phyloP scores from a whole-genome alignment of 2,797 vertebrate genomes.

The Gallinago stenura region DNA sequence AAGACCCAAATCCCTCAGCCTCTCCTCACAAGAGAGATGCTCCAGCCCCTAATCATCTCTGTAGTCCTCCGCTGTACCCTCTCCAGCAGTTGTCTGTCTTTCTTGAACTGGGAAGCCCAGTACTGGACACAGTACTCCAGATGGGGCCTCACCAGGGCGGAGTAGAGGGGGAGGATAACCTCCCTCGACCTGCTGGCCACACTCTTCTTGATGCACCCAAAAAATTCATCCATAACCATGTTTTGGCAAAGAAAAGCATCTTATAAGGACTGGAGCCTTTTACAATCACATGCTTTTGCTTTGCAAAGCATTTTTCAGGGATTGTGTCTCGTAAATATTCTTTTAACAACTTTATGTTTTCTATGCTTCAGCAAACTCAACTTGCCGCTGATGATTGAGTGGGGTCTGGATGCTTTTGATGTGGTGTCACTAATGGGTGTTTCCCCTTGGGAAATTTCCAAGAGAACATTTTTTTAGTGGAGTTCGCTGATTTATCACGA shows the following conservation, averaged over 20 bases:
- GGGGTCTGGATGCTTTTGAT: background rate
- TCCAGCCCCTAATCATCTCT: too few relatives aligned
- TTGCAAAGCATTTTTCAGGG: constrained; percentile 6
- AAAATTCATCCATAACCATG: rapidly evolving
- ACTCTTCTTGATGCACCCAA: too few relatives aligned
- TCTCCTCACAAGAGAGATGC: too few relatives aligned
- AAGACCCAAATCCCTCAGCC: too few relatives aligned
- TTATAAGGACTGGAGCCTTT: background rate
- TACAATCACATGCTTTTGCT: background rate
- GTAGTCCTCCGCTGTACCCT: too few relatives aligned
- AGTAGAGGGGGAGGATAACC: too few relatives aligned
- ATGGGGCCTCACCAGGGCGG: too few relatives aligned
- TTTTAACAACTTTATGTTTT: background rate
- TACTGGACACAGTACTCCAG: too few relatives aligned
- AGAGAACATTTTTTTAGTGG: background rate
- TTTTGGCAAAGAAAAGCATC: background rate
- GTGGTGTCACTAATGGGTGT: background rate
- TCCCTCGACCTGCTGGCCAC: too few relatives aligned
- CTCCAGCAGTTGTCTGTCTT: too few relatives aligned
- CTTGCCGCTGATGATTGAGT: background rate
- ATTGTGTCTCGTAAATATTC: background rate
- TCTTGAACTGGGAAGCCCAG: too few relatives aligned
- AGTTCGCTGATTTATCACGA: background rate
- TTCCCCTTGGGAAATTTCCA: background rate
- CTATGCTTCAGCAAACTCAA: background rate